Evolutionary conservation across 2,888 invertebrate species (phyloP).

Genomic region (Leuctra nigra): DNA sequence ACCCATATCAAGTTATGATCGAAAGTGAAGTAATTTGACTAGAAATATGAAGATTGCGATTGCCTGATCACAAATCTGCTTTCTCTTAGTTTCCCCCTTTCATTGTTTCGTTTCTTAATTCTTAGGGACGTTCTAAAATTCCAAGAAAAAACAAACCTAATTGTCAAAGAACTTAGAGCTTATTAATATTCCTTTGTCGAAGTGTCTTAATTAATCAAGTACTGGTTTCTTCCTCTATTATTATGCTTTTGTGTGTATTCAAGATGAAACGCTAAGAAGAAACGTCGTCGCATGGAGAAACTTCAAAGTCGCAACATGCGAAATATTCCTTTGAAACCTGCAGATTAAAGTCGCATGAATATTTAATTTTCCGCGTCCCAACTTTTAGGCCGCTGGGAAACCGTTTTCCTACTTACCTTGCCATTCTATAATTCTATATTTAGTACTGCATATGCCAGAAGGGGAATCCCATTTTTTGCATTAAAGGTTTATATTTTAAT

Average conservation of each 20-base stretch:
- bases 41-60: too few species aligned
- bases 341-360: not conserved
- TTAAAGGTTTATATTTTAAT: not conserved
- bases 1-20: too few species aligned
- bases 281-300: too few species aligned
- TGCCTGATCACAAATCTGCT: too few species aligned
- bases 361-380: conserved; percentile 9
- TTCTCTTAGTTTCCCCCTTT: too few species aligned
- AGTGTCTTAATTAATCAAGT: not conserved
- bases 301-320: too few species aligned
- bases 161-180: conserved; percentile 9
- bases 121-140: too few species aligned
- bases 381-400: not conserved
- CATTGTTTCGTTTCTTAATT: too few species aligned
- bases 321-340: not conserved
- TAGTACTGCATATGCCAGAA: not conserved
- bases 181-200: not conserved
- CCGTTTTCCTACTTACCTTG: not conserved
- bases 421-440: not conserved
- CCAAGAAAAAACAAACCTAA: too few species aligned
- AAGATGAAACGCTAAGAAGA: too few species aligned
- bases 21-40: too few species aligned
- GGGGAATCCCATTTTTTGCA: not conserved
- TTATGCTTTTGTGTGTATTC: too few species aligned
- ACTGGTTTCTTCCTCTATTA: not conserved